phyloP scores from a whole-genome alignment of 2,888 invertebrate species.

The Heliconius aoede region DNA sequence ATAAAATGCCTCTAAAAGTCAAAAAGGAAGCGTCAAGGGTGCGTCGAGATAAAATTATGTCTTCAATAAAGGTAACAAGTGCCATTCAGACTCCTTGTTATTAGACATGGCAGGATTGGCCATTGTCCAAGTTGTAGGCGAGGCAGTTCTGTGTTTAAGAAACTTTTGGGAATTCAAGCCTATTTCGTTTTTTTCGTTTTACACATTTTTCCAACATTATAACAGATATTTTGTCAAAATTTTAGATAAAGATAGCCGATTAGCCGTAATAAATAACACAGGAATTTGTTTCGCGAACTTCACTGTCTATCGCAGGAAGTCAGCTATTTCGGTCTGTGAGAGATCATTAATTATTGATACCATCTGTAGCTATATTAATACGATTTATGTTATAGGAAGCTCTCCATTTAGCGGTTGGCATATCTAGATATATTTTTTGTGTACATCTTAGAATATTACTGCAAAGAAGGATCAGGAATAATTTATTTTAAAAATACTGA shows the following conservation, averaged over 20 bases:
- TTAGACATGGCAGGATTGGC: conserved; percentile 42
- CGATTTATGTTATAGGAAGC: conserved; percentile 24
- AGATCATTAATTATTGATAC: conserved; percentile 33
- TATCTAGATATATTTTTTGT: background rate
- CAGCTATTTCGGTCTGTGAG: conserved; percentile 21
- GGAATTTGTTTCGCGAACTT: conserved; percentile 10
- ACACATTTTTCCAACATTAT: too few species aligned
- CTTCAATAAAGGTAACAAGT: conserved; percentile 59
- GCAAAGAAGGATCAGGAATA: background rate
- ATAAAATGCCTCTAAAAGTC: conserved; percentile 12
- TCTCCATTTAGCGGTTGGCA: background rate
- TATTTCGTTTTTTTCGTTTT: too few species aligned
- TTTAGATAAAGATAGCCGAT: background rate
- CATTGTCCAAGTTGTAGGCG: conserved; percentile 39
- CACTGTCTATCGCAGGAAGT: conserved; percentile 4
- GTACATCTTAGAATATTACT: background rate
- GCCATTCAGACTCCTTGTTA: conserved; percentile 46
- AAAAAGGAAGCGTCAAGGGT: conserved; percentile 37
- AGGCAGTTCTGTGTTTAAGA: conserved; percentile 29
- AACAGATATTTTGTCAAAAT: background rate
- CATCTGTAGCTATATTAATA: conserved; percentile 34
- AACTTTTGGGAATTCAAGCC: background rate
- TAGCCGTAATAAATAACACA: conserved; percentile 19
- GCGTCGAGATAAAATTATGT: conserved; percentile 55
- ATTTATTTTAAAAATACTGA: background rate